phyloP scores from a whole-genome alignment of 2,797 vertebrate genomes.

The Sparidentex hasta region DNA sequence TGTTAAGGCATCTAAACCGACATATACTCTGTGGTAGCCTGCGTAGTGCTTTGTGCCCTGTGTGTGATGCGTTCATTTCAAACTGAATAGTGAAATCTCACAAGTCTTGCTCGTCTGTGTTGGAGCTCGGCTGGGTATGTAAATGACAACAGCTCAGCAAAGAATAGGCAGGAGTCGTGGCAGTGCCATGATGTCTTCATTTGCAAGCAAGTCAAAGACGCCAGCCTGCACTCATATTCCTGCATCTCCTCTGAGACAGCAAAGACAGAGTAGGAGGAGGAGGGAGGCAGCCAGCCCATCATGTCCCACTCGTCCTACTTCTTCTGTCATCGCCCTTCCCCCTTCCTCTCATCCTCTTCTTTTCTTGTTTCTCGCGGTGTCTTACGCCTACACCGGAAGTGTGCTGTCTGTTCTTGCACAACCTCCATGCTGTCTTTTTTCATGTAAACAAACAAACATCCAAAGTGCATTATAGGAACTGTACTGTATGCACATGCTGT shows the following conservation, averaged over 20 bases:
- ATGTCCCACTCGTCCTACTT: conserved; percentile 66
- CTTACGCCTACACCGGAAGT: conserved; percentile 39
- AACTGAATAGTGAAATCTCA: conserved; percentile 15
- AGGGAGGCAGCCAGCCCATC: conserved; percentile 48
- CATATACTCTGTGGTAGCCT: not conserved
- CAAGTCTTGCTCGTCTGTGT: conserved; percentile 14
- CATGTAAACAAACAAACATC: conserved; percentile 63
- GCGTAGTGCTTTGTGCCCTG: not conserved
- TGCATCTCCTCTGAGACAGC: conserved; percentile 49
- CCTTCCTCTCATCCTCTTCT: conserved; percentile 44
- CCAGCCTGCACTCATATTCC: conserved; percentile 24
- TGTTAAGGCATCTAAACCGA: conserved; percentile 18
- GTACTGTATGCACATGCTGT: conserved; percentile 19
- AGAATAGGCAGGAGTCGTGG: conserved; percentile 16
- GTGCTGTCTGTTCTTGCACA: conserved; percentile 30
- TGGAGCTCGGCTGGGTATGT: conserved; percentile 12
- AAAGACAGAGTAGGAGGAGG: conserved; percentile 34
- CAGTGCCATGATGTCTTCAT: conserved; percentile 28
- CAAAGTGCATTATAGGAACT: conserved; percentile 36
- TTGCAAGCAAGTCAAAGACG: conserved; percentile 30
- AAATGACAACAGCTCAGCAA: conserved; percentile 35
- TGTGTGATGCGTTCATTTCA: conserved; percentile 42
- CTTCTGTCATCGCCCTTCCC: conserved; percentile 40
- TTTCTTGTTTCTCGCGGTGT: conserved; percentile 20
- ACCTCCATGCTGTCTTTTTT: conserved; percentile 35